These are phyloP conservation scores for Euproctis similis DNA, from an alignment of 2,888 invertebrate genomes.

Conservation along the genomic window DNA sequence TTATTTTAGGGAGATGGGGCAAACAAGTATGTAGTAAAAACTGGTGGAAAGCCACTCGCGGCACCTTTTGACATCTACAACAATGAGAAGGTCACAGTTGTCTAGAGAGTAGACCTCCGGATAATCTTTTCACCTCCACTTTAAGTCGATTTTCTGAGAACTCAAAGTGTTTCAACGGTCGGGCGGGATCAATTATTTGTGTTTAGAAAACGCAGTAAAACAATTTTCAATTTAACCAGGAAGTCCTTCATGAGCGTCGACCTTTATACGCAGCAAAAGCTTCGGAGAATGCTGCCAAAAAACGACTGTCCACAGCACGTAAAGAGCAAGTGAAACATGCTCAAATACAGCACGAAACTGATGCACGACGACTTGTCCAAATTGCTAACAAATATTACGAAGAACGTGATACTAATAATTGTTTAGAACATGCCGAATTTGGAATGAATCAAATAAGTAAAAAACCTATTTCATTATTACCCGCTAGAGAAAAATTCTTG, in stretches of 20 bases:
- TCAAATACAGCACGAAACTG: constrained; percentile 46
- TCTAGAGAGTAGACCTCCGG: too few relatives aligned
- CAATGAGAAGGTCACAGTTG: too few relatives aligned
- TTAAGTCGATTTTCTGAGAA: too few relatives aligned
- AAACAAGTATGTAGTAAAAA: too few relatives aligned
- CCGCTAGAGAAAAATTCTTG: constrained; percentile 54
- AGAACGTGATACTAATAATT: constrained; percentile 48
- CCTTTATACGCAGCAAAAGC: constrained; percentile 59
- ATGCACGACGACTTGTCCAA: constrained; percentile 49
- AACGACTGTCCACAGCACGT: constrained; percentile 42
- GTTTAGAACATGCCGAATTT: constrained; percentile 56
- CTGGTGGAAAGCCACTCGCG: too few relatives aligned
- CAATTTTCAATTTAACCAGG: constrained; percentile 23
- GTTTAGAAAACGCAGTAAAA: constrained; percentile 1
- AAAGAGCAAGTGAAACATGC: constrained; percentile 45
- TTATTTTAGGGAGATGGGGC: too few relatives aligned
- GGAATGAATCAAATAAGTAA: constrained; percentile 58
- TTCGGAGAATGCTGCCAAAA: constrained; percentile 41
- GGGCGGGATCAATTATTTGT: too few relatives aligned
- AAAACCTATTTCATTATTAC: constrained; percentile 45
- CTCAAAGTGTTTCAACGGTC: too few relatives aligned
- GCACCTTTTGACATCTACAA: too few relatives aligned
- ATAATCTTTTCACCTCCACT: too few relatives aligned
- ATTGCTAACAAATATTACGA: constrained; percentile 35
- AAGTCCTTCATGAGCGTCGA: constrained; percentile 52